Conservation (phyloP, 2,797 vertebrate species). For the Platyrinchus mystaceus region DNA sequence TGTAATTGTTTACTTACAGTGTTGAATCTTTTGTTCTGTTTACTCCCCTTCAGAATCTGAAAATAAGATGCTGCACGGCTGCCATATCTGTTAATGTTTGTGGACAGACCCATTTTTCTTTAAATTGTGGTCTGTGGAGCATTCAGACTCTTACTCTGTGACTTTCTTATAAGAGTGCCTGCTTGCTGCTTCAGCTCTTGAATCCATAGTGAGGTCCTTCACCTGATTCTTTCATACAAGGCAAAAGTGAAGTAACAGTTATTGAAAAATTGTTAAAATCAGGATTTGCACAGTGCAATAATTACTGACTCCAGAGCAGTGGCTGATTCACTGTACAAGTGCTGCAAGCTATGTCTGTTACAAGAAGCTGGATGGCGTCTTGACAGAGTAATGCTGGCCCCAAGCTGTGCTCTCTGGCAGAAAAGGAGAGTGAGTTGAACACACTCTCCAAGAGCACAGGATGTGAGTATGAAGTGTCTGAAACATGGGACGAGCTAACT, state of each 20-base stretch:
- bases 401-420: not conserved
- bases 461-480: not conserved
- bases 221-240: not conserved
- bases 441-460: not conserved
- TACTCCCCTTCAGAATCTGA: not conserved
- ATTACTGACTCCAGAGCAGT: not conserved
- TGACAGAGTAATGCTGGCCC: not conserved
- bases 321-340: not conserved
- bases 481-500: not conserved
- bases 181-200: not conserved
- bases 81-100: not conserved
- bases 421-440: not conserved
- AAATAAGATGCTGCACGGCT: not conserved
- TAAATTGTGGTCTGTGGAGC: not conserved
- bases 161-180: not conserved
- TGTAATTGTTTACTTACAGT: not conserved
- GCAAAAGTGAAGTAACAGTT: not conserved
- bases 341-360: not conserved
- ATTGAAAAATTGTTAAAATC: not conserved
- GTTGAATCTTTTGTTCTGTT: not conserved
- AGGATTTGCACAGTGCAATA: not conserved
- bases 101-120: not conserved
- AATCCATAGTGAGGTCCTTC: not conserved
- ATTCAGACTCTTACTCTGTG: not conserved
- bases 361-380: not conserved